These are phyloP conservation scores for Propsilocerus akamusi DNA, from an alignment of 1,140 invertebrate species.

Conservation along the genomic window DNA sequence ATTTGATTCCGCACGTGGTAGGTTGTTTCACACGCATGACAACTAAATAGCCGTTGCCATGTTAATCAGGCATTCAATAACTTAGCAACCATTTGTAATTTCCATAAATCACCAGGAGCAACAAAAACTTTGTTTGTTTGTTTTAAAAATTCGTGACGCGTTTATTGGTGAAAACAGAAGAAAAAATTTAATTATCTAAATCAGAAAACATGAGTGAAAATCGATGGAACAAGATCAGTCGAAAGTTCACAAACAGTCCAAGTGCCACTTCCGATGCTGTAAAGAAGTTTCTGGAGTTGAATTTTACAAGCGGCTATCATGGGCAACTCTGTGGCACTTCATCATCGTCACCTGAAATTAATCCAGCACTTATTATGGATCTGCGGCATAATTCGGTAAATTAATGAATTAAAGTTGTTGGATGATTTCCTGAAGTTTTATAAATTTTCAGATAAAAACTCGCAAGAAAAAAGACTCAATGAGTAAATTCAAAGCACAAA, in stretches of 20 bases:
- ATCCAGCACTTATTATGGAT: constrained; percentile 20
- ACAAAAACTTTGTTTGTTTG: background rate
- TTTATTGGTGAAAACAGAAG: background rate
- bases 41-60: background rate
- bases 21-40: background rate
- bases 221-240: background rate
- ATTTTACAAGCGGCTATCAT: background rate
- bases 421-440: background rate
- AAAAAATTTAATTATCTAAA: background rate
- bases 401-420: background rate
- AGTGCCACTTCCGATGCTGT: background rate
- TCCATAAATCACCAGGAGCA: background rate
- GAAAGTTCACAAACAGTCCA: background rate
- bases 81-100: too few species aligned
- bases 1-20: too few species aligned
- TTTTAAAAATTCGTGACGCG: background rate
- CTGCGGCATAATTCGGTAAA: constrained; percentile 20
- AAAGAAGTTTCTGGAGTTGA: background rate
- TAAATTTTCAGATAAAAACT: background rate
- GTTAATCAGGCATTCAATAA: too few species aligned
- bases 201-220: background rate
- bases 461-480: background rate
- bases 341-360: too few species aligned
- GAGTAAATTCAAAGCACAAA: background rate
- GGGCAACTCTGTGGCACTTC: background rate